These are phyloP conservation scores for Cydia amplana DNA, from an alignment of 1,140 invertebrate species.

Conservation along the genomic window DNA sequence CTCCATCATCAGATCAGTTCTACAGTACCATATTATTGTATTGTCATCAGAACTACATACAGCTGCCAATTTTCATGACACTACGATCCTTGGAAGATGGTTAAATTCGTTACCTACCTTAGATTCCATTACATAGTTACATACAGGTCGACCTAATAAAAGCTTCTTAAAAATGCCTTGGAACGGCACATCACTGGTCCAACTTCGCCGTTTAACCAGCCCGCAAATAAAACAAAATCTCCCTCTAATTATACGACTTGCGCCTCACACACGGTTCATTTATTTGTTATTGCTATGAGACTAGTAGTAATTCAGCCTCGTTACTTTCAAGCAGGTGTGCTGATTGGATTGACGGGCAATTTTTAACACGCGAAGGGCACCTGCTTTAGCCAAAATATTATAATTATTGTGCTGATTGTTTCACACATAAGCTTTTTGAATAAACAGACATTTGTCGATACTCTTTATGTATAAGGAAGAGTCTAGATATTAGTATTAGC, in stretches of 20 bases:
- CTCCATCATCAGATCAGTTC: no score
- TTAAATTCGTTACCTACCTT: no score
- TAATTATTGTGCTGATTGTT: background rate
- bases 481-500: no score
- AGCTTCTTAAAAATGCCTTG: background rate
- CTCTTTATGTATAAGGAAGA: background rate
- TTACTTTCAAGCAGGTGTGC: constrained; percentile 5
- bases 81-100: no score
- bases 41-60: no score
- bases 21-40: no score
- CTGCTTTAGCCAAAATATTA: background rate
- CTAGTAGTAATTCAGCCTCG: background rate
- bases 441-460: background rate
- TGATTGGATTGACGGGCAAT: constrained; percentile 9
- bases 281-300: constrained; percentile 21
- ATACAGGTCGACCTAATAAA: no score
- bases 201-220: background rate
- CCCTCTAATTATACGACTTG: constrained; percentile 9
- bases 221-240: constrained; percentile 10
- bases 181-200: background rate
- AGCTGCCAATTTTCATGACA: no score
- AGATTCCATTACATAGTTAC: no score
- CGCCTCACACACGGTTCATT: background rate
- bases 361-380: constrained; percentile 8
- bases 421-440: background rate